These are phyloP conservation scores for Argyresthia goedartella DNA, from an alignment of 2,888 invertebrate genomes.

Conservation along the genomic window DNA sequence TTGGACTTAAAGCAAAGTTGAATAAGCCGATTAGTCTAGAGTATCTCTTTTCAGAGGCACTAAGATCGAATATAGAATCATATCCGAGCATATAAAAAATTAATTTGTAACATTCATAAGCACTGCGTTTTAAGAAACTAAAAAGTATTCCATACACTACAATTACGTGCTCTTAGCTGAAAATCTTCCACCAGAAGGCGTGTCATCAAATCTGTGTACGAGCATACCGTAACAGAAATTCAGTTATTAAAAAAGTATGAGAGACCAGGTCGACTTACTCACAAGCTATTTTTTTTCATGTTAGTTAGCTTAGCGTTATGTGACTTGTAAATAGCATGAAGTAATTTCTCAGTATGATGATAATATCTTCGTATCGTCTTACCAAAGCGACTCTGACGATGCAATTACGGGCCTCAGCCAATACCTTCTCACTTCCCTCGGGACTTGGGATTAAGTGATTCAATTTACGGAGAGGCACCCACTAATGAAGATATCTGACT, in stretches of 20 bases:
- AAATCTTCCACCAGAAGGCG: too few species aligned
- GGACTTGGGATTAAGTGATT: slow-evolving; percentile 45
- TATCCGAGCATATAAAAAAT: too few species aligned
- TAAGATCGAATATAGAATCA: too few species aligned
- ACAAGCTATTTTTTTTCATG: slow-evolving; percentile 31
- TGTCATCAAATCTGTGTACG: too few species aligned
- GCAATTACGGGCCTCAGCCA: slow-evolving; percentile 36
- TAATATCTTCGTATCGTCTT: slow-evolving; percentile 17
- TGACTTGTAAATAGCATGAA: background rate
- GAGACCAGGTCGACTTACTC: background rate
- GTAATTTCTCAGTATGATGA: background rate
- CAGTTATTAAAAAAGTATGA: background rate
- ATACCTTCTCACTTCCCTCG: slow-evolving; percentile 34
- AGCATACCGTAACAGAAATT: too few species aligned
- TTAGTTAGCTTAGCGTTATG: slow-evolving; percentile 23
- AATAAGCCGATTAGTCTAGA: too few species aligned
- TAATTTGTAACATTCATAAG: too few species aligned
- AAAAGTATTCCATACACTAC: too few species aligned
- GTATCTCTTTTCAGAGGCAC: too few species aligned
- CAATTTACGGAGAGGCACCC: slow-evolving; percentile 49
- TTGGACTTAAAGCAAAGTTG: too few species aligned
- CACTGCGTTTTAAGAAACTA: too few species aligned
- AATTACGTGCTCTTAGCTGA: too few species aligned
- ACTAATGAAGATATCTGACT: slow-evolving; percentile 21
- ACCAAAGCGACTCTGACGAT: slow-evolving; percentile 37